phyloP scores from a whole-genome alignment of 2,888 invertebrate genomes.

The Cheilosia vernalis region DNA sequence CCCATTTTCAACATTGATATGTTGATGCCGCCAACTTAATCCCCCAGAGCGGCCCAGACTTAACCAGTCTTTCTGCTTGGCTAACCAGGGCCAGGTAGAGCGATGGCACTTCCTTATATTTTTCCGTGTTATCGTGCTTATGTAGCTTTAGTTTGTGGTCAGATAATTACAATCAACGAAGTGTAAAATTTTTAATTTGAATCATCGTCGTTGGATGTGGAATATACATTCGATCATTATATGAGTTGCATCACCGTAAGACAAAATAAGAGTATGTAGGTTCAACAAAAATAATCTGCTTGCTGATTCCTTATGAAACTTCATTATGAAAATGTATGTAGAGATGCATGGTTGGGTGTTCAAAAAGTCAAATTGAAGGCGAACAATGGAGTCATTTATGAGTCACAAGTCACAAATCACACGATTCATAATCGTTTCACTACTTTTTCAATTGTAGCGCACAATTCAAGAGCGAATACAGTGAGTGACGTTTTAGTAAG shows the following conservation, averaged over 20 bases:
- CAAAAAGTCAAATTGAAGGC: neutral
- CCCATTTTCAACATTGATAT: conserved; percentile 49
- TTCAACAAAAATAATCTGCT: conserved; percentile 1
- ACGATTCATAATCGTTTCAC: neutral
- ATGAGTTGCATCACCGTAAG: conserved; percentile 50
- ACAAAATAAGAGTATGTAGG: neutral
- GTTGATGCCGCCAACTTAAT: conserved; percentile 53
- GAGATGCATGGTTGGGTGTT: neutral
- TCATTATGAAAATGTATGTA: neutral
- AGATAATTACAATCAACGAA: conserved; percentile 71
- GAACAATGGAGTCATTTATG: conserved; percentile 33
- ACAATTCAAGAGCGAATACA: conserved; percentile 10
- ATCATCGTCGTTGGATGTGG: conserved; percentile 36
- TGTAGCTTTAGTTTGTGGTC: conserved; percentile 59
- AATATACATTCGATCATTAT: neutral
- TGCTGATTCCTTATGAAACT: conserved; percentile 14
- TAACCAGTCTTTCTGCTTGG: conserved; percentile 69
- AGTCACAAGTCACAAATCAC: conserved; percentile 9
- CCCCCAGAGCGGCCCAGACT: conserved; percentile 47
- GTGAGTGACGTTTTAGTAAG: conserved; percentile 7
- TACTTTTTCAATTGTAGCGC: conserved; percentile 1
- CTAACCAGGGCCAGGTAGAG: conserved; percentile 31
- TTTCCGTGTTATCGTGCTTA: conserved; percentile 20
- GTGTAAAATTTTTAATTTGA: conserved; percentile 73
- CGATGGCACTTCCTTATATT: conserved; percentile 40